Conservation (phyloP, 2,888 invertebrate genomes). For the Teinopalpus imperialis region DNA sequence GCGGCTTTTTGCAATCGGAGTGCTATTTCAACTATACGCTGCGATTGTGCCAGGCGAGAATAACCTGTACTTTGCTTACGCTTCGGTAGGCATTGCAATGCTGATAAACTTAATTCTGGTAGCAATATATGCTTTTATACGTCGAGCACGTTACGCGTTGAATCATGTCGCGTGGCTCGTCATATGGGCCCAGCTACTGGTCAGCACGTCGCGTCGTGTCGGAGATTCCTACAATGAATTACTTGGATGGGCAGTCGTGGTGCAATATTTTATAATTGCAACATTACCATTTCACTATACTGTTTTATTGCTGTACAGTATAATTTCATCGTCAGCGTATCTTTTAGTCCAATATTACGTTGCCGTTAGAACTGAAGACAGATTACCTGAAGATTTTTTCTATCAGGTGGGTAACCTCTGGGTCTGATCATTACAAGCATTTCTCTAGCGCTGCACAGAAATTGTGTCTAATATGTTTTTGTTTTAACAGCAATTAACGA, state of each 20-base stretch:
- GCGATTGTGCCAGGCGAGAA: constrained; percentile 67
- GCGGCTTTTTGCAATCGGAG: constrained; percentile 57
- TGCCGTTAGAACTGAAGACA: constrained; percentile 52
- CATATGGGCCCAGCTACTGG: constrained; percentile 68
- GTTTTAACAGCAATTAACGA: constrained; percentile 85
- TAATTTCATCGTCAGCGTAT: constrained; percentile 52
- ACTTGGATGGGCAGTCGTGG: constrained; percentile 88
- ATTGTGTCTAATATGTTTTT: background rate
- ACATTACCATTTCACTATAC: constrained; percentile 84
- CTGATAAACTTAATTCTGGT: constrained; percentile 48
- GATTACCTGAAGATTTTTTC: constrained; percentile 58
- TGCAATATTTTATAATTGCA: constrained; percentile 88
- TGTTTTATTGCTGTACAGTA: constrained; percentile 54
- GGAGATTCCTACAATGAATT: constrained; percentile 82
- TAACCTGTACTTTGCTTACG: constrained; percentile 55
- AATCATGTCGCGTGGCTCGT: constrained; percentile 86
- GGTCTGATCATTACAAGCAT: background rate
- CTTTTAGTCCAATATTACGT: constrained; percentile 64
- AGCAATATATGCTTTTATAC: constrained; percentile 46
- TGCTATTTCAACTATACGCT: constrained; percentile 59
- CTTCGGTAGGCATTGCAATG: constrained; percentile 46
- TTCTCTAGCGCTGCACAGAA: background rate
- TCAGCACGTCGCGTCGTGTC: constrained; percentile 69
- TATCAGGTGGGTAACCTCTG: constrained; percentile 53
- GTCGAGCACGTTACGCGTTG: constrained; percentile 72